These are phyloP conservation scores for Paraplagusia blochii DNA, from an alignment of 2,113 vertebrate genomes.

Conservation along the genomic window DNA sequence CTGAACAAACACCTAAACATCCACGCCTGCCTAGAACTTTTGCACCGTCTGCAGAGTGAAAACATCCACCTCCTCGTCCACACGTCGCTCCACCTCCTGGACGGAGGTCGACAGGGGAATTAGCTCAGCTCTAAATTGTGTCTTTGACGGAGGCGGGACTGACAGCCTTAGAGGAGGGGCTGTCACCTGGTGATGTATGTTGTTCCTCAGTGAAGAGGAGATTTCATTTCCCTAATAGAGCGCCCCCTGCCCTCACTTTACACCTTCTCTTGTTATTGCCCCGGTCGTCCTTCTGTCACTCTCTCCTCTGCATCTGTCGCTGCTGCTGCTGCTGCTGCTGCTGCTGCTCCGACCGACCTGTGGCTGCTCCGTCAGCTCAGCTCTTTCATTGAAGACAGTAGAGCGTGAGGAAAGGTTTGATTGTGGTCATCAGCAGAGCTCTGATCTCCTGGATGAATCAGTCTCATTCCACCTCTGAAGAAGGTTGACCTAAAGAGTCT, in stretches of 20 bases:
- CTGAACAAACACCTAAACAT: too few relatives aligned
- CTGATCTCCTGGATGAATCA: too few relatives aligned
- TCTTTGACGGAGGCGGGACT: slow-evolving; percentile 52
- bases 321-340: not conserved
- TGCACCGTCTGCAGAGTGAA: too few relatives aligned
- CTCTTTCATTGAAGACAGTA: slow-evolving; percentile 27
- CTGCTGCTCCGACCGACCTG: slow-evolving; percentile 12
- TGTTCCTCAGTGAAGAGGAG: slow-evolving; percentile 49
- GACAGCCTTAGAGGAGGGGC: slow-evolving; percentile 66
- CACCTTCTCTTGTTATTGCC: slow-evolving; percentile 12
- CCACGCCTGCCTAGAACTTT: too few relatives aligned
- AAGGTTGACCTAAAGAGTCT: too few relatives aligned
- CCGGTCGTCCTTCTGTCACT: slow-evolving; percentile 34
- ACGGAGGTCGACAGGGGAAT: slow-evolving; percentile 57
- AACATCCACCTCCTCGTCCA: too few relatives aligned
- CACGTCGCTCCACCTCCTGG: not conserved
- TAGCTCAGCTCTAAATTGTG: slow-evolving; percentile 67
- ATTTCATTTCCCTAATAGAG: slow-evolving; percentile 75
- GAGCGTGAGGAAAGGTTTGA: too few relatives aligned
- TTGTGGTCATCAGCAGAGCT: too few relatives aligned
- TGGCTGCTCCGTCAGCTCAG: slow-evolving; percentile 13
- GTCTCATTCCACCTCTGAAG: too few relatives aligned
- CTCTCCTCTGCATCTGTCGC: not conserved
- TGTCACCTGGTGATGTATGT: slow-evolving; percentile 67
- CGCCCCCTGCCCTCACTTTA: slow-evolving; percentile 10